Base-by-base conservation (phyloP, 2,797 vertebrate genomes). In the Otolemur crassicaudatus region DNA sequence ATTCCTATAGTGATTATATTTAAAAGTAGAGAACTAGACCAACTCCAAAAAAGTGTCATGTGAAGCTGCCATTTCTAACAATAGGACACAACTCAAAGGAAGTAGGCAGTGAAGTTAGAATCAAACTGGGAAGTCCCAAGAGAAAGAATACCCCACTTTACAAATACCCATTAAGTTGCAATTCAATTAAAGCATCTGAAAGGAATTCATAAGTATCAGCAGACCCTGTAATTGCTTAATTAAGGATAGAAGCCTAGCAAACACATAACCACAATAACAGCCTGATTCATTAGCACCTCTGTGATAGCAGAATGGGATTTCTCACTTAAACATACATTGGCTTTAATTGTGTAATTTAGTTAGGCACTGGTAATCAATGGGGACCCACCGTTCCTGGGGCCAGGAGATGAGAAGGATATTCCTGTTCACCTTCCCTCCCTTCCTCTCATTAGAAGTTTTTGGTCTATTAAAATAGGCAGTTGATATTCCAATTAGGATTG, bases 221-320 rank as follows among this genome's bases (percentile, higher is more conserved):
- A 97, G 98, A 97, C 97, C 97, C 95, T 93, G 94, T 98, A 98
- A 98, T 98, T 98, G 97, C 98, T 97, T 98, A 98, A 98, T 98
- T 98, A 98, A 98, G 95, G 97, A 96, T 94, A 95, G 98, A 96
- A 93, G 91, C 91, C 95, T 96, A 98, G 96, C 95, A 96, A 98
- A 98, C 92, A 91, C 92, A 91, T 96, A 97, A 98, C 97, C 90
- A 97, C 87, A 91, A 69, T 91, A 98, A 85, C 96, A 84, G 97
- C 63, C 97, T 97, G 97, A 98, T 97, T 97, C 98, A 97, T 97
- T 97, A 97, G 94, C 94, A 96, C 97, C 98, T 98, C 97, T 95
- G 90, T 88, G 87, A 94, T 97, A 94, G 94, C 83, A 87, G 91
- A 94, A 95, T 79, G 96, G 96, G 96, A 94, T 97, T 97, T 97